Evolutionary conservation across 2,113 vertebrate species (phyloP).

Genomic region (Platycercus adscitus): DNA sequence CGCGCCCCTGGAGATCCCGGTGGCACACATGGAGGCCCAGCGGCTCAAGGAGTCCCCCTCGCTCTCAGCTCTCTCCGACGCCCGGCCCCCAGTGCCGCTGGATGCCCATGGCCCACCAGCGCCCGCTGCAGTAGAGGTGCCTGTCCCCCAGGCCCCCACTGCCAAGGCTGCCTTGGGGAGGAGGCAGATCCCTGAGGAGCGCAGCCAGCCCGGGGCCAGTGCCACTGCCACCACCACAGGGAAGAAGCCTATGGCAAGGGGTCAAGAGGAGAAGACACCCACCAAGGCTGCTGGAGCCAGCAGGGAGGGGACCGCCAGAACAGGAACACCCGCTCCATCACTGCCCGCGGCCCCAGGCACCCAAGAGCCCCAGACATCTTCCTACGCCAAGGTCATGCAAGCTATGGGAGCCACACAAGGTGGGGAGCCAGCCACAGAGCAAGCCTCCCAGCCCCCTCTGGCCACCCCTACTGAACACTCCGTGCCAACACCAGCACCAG

Average conservation of each 20-base stretch:
- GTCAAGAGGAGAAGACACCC: neutral
- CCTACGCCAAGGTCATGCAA: conserved; percentile 93
- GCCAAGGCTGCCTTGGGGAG: neutral
- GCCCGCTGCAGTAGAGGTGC: conserved; percentile 9
- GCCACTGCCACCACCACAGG: neutral
- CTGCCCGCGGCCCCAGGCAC: neutral
- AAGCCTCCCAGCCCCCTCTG: neutral
- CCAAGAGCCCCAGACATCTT: conserved; percentile 42
- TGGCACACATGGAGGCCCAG: conserved; percentile 84
- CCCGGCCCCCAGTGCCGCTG: conserved; percentile 72
- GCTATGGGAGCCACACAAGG: conserved; percentile 68
- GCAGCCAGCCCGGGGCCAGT: neutral
- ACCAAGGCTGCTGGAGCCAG: neutral
- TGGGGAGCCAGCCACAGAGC: neutral
- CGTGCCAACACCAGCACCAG: neutral
- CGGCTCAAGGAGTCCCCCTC: conserved; percentile 91
- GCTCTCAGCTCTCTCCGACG: conserved; percentile 88
- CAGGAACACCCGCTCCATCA: neutral
- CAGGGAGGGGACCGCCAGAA: neutral
- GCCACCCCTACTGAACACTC: neutral
- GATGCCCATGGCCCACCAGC: conserved; percentile 66
- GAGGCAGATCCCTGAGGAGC: neutral
- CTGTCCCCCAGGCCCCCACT: fast-evolving
- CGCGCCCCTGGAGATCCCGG: conserved; percentile 91
- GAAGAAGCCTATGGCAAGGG: neutral